A percentile compares a stretch with the other conserved stretches of the same genome.
Evolutionary conservation across 2,113 vertebrate species (phyloP).

Genomic region (Bubo bubo): DNA sequence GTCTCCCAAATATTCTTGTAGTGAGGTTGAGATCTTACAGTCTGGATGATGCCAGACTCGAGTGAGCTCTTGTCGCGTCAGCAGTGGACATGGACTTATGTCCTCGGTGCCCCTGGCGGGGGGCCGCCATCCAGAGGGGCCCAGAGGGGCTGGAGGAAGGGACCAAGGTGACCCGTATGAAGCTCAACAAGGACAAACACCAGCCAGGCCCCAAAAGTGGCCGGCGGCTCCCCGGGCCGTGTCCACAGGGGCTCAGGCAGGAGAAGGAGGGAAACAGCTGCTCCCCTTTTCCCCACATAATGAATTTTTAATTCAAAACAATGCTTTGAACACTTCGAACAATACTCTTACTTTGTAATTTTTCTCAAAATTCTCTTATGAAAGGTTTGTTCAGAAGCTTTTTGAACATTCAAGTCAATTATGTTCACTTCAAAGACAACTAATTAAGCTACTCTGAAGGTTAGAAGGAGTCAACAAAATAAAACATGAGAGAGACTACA

Average conservation of each 20-base stretch:
- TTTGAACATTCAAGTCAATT: slow-evolving; percentile 15
- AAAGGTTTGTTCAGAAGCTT: background rate
- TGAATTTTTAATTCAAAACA: background rate
- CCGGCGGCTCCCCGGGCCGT: background rate
- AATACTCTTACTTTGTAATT: background rate
- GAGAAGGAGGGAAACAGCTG: background rate
- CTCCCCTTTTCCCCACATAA: background rate
- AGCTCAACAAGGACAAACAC: too few species aligned
- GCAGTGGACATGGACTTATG: too few species aligned
- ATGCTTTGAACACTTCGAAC: background rate
- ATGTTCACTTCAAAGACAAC: slow-evolving; percentile 2
- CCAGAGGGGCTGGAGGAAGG: background rate
- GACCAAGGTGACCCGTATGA: accelerated
- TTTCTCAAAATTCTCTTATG: background rate
- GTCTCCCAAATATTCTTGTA: background rate
- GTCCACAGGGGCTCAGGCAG: background rate
- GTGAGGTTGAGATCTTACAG: background rate
- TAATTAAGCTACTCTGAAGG: slow-evolving; percentile 19
- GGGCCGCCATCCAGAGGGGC: background rate
- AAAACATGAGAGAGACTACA: background rate
- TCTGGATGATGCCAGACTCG: too few species aligned
- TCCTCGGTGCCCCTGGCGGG: background rate
- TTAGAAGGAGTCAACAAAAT: background rate
- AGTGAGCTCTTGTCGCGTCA: too few species aligned
- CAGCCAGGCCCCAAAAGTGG: background rate